Conservation (phyloP, 2,888 invertebrate genomes). For the Boloria euphrosyne region DNA sequence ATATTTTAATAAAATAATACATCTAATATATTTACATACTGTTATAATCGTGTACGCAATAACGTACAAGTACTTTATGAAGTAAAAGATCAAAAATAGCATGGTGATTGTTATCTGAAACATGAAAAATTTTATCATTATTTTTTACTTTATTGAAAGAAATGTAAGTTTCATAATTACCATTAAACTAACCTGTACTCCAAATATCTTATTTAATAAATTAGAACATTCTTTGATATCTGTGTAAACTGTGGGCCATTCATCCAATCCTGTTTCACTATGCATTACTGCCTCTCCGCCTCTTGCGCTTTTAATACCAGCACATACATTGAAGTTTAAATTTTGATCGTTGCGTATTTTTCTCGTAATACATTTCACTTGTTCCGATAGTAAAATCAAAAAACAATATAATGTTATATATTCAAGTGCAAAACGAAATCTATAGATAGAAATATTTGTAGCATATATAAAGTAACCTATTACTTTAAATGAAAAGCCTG, state of each 20-base stretch:
- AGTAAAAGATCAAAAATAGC: slow-evolving; percentile 7
- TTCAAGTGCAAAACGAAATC: slow-evolving; percentile 5
- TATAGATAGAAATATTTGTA: background rate
- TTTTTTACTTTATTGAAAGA: too few species aligned
- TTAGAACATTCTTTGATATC: slow-evolving; percentile 21
- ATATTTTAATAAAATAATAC: too few species aligned
- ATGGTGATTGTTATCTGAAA: slow-evolving; percentile 15
- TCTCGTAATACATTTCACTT: slow-evolving; percentile 17
- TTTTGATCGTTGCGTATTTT: slow-evolving; percentile 13
- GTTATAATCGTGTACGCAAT: slow-evolving; percentile 2
- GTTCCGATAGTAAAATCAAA: slow-evolving; percentile 13
- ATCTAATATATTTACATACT: background rate
- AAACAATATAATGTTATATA: background rate
- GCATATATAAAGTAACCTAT: background rate
- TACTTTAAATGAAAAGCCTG: background rate
- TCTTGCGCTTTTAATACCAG: background rate
- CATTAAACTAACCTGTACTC: slow-evolving; percentile 17
- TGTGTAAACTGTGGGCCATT: slow-evolving; percentile 17
- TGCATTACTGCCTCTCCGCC: background rate
- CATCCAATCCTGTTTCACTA: slow-evolving; percentile 12
- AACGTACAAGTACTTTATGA: slow-evolving; percentile 6
- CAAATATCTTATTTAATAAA: slow-evolving; percentile 25
- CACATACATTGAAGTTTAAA: background rate
- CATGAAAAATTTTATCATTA: background rate
- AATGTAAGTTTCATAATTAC: background rate